Evolutionary conservation across 2,797 vertebrate genomes (phyloP).

Genomic region (Lepus oiostolus): DNA sequence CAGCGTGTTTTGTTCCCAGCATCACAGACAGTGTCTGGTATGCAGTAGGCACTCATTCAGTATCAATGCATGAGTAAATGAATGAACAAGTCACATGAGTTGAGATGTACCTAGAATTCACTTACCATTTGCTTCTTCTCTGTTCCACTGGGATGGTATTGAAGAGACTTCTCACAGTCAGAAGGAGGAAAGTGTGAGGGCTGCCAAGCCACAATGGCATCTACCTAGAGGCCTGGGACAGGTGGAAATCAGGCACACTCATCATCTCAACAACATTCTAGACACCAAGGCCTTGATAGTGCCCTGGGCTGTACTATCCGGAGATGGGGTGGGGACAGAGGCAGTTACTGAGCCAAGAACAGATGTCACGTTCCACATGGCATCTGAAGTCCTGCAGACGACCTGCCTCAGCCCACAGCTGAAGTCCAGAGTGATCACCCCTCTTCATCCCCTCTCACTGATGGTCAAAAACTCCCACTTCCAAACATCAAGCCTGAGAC

Average conservation of each 20-base stretch:
- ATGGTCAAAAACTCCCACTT: not conserved
- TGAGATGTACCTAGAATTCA: constrained; percentile 13
- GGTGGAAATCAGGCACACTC: not conserved
- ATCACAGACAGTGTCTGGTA: not conserved
- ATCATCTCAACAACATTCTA: not conserved
- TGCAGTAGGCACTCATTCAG: not conserved
- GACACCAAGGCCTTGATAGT: not conserved
- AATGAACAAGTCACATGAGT: not conserved
- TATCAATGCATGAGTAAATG: not conserved
- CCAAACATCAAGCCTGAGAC: not conserved
- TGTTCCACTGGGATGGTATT: not conserved
- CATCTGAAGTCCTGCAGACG: not conserved
- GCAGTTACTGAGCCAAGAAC: not conserved
- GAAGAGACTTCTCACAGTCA: not conserved
- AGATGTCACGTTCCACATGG: not conserved
- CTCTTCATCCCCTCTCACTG: not conserved
- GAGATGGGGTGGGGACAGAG: not conserved
- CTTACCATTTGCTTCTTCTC: not conserved
- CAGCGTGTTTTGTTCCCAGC: not conserved
- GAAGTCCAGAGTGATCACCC: not conserved
- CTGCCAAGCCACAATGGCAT: not conserved
- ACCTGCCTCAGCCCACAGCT: not conserved
- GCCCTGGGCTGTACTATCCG: not conserved
- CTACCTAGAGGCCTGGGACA: not conserved
- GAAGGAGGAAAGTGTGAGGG: not conserved